These are phyloP conservation scores for Aythya baeri DNA, from an alignment of 2,113 vertebrate species.

Conservation along the genomic window DNA sequence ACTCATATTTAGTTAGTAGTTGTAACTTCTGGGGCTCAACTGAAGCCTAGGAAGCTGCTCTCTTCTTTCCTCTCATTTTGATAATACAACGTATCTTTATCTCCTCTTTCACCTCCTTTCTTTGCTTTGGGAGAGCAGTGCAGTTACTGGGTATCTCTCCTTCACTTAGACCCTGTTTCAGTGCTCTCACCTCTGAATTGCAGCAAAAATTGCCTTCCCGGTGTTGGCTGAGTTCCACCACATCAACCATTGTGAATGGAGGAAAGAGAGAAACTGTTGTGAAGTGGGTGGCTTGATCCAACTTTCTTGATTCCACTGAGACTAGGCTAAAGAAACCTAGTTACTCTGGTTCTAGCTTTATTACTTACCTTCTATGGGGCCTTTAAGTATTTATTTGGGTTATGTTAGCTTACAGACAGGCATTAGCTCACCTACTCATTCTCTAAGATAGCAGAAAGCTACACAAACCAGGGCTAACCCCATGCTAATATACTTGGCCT, in stretches of 20 bases:
- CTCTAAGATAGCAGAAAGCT: neutral
- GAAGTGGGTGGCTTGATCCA: neutral
- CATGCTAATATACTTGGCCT: neutral
- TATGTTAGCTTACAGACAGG: neutral
- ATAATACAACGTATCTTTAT: neutral
- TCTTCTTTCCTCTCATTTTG: neutral
- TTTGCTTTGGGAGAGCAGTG: neutral
- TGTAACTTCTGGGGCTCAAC: neutral
- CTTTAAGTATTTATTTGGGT: neutral
- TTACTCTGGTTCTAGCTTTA: neutral
- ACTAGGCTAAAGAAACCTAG: neutral
- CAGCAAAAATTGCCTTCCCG: neutral
- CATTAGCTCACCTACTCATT: neutral
- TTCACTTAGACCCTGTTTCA: neutral
- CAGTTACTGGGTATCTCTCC: neutral
- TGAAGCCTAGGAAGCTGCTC: neutral
- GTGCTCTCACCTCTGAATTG: neutral
- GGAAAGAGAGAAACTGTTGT: neutral
- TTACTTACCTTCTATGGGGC: neutral
- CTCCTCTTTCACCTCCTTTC: neutral
- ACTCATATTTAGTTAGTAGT: neutral
- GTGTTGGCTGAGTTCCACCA: neutral
- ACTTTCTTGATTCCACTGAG: neutral
- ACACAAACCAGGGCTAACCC: neutral
- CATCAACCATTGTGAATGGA: accelerated